Percentiles rank a stretch among this genome's conserved stretches.
Evolutionary conservation across 2,888 invertebrate genomes (phyloP).

Genomic region (Drosophila imparisetae): DNA sequence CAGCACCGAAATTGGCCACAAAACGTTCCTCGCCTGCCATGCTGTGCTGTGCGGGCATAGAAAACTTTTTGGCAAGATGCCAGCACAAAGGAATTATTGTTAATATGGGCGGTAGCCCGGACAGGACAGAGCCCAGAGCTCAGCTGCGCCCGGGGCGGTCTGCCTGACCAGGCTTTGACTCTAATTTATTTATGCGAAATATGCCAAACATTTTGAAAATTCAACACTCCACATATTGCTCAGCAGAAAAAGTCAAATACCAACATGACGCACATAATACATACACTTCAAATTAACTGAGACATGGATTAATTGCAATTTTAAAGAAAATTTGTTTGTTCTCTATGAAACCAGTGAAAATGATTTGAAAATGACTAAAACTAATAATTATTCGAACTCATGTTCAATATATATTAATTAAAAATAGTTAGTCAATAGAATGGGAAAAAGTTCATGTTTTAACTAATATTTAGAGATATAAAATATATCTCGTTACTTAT

Average conservation of each 20-base stretch:
- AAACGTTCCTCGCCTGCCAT: constrained; percentile 75
- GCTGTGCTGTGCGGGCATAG: constrained; percentile 31
- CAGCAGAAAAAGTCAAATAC: neutral
- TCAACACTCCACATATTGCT: constrained; percentile 36
- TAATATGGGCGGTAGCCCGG: constrained; percentile 68
- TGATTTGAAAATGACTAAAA: neutral
- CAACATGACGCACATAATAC: constrained; percentile 24
- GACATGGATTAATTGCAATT: neutral
- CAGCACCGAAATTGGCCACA: constrained; percentile 70
- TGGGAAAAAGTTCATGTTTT: neutral
- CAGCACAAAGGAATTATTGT: constrained; percentile 74
- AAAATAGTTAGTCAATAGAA: neutral
- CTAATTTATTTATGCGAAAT: constrained; percentile 71
- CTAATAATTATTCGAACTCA: neutral
- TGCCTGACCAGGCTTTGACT: constrained; percentile 45
- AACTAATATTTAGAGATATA: neutral
- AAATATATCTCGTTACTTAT: no score
- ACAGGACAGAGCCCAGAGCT: constrained; percentile 23
- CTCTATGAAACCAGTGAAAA: neutral
- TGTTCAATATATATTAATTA: neutral
- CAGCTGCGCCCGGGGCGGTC: constrained; percentile 12
- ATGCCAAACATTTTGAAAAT: constrained; percentile 64
- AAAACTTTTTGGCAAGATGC: constrained; percentile 71
- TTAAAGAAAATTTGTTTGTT: neutral
- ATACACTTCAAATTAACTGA: constrained; percentile 17